Evolutionary conservation across 2,888 invertebrate species (phyloP), one percentile per base, ranked within the genome.

Genomic region (Fabriciana adippe): DNA sequence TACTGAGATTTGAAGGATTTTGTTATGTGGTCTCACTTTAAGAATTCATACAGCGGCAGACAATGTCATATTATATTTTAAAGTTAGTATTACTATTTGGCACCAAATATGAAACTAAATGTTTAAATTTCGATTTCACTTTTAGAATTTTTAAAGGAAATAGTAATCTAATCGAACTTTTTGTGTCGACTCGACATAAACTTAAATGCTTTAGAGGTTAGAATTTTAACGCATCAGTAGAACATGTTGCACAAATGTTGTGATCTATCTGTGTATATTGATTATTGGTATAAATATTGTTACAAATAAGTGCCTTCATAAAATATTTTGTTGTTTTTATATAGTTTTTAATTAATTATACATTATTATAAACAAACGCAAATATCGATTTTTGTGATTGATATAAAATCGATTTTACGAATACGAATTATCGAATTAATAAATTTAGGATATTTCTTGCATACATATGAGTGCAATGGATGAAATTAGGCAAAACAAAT

Each of bases 1-100:
- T 80, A 97, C 96, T 0, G 97, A 98, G 93, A 95, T 97, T 75
- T 97, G 93, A 93, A 41, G 11, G 0, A 41, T 8, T 41, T 3
- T 41, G 3, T 41, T 35, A 41, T 41, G 11, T 41, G 11, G 35
- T 41, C 8, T 41, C 35, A 41, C 8, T 41, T 41, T 41, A 8
- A 41, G 35, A 11, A 8, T 41, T 41, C 35, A 41, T 41, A 8
- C 2, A 8, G 8, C 8, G 11, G 11, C 35, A 41, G 35, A 3
- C 4, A 26, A 26, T 18, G 5, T 4, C 26, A 26, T 4, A 41
- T 41, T 41, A 35, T 35, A 41, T 41, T 41, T 41, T 41, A 8
- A 41, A 41, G 35, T 41, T 41, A 26, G 35, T 41, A 41, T 41
- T 2, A 41, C 35, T 26, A 8, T 41, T 41, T 11, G 11, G 35